Percentiles rank a stretch among this genome's conserved stretches.
These are phyloP conservation scores for Parazoanthus atlanticus DNA, from an alignment of 92 coral and sea anemone genomes.

Conservation along the genomic window DNA sequence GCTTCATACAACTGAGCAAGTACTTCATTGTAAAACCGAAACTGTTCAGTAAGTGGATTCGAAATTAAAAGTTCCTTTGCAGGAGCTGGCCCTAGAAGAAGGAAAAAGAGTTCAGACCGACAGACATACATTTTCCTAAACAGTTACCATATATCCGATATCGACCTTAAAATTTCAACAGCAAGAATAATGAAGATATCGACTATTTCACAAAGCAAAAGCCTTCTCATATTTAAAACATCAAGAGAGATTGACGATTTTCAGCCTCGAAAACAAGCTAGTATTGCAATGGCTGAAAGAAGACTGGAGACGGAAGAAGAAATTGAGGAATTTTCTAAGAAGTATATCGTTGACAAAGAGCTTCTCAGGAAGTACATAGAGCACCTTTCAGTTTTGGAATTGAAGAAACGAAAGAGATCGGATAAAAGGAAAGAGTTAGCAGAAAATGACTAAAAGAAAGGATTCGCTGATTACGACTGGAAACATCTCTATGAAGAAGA, in stretches of 20 bases:
- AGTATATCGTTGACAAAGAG: conserved; percentile 38
- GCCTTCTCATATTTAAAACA: too few relatives aligned
- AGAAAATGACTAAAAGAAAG: conserved; percentile 22
- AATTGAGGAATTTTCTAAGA: conserved; percentile 22
- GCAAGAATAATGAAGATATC: too few relatives aligned
- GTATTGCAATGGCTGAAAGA: conserved; percentile 1
- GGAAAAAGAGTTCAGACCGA: too few relatives aligned
- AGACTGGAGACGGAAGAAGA: conserved; percentile 30
- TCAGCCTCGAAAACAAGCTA: conserved; percentile 51
- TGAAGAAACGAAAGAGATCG: conserved; percentile 34
- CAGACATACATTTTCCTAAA: too few relatives aligned
- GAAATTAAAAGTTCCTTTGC: too few relatives aligned
- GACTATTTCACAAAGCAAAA: too few relatives aligned
- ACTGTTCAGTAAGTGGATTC: too few relatives aligned
- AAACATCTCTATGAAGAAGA: conserved; percentile 14
- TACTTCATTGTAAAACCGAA: too few relatives aligned
- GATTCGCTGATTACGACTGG: conserved; percentile 38
- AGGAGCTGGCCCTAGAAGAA: too few relatives aligned
- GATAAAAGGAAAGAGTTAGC: conserved; percentile 17
- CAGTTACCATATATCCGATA: too few relatives aligned
- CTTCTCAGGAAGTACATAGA: conserved; percentile 33
- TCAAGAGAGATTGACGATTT: conserved; percentile 39
- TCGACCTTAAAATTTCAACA: too few relatives aligned
- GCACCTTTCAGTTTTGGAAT: conserved; percentile 21
- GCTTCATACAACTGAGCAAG: too few relatives aligned